Conservation (phyloP, 2,113 vertebrate species). For the Mirounga angustirostris region DNA sequence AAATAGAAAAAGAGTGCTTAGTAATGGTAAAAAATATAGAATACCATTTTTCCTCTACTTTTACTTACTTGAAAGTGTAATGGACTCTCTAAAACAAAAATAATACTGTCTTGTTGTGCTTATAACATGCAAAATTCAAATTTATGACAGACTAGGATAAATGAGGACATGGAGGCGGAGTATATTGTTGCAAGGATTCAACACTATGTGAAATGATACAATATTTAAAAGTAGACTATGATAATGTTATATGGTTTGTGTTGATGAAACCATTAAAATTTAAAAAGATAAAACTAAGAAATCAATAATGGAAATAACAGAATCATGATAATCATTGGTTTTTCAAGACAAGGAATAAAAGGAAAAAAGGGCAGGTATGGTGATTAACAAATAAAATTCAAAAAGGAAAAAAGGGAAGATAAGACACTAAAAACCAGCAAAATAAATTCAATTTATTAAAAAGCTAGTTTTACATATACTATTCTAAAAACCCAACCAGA, state of each 20-base stretch:
- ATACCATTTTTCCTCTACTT: background rate
- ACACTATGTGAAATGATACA: background rate
- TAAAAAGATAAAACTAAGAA: background rate
- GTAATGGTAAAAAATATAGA: background rate
- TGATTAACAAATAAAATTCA: too few species aligned
- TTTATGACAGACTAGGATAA: background rate
- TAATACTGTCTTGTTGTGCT: background rate
- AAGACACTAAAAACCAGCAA: background rate
- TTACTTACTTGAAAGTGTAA: background rate
- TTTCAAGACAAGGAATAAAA: background rate
- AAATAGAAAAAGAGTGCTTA: background rate
- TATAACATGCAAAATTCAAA: background rate
- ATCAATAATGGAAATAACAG: background rate
- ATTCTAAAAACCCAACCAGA: background rate
- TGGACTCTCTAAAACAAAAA: background rate
- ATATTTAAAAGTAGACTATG: background rate
- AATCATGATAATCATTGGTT: background rate
- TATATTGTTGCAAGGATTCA: background rate
- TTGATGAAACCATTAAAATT: background rate
- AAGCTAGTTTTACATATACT: background rate
- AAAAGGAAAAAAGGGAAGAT: background rate
- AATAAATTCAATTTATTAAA: background rate
- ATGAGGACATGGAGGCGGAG: background rate
- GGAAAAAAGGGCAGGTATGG: background rate
- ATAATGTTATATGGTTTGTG: background rate